Base-by-base conservation (phyloP, 2,797 vertebrate genomes). In the Melanotaenia trifasciata region DNA sequence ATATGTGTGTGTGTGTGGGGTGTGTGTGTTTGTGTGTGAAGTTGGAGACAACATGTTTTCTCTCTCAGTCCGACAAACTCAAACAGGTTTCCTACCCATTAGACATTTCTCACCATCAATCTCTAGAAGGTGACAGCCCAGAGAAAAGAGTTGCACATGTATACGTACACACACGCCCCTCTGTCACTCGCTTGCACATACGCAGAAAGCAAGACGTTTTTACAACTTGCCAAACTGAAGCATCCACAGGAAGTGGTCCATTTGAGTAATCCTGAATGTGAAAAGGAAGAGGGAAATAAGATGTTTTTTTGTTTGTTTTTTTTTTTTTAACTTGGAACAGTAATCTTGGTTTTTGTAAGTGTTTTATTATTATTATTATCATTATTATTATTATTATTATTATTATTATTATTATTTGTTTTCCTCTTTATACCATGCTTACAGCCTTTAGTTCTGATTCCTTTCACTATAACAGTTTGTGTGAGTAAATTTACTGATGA, bases 21-120 rank as follows among this genome's bases (percentile, higher is more conserved):
- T 16, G 43, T 45, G 18, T 20, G 20, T n/a, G 20, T 47, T 20
- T 47, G 8, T 7, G 28, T 20, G n/a, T 62, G 10, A 6, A 12
- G 65, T 60, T 18, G 53, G 33, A 71, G 53, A 56, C 56, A 63
- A 14, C 59, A 30, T 35, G 24, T 72, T 73, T 70, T 90, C 67
- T 71, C 62, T 65, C 58, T 72, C 24, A 69, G 74, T 58, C 68
- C 51, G 80, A 59, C 77, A 72, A 3, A 14, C 53, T 28, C 62
- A 64, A 78, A 84, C 83, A 83, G 79, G 84, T 87, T 90, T 87
- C 76, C 83, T 81, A 66, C 76, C 84, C 56, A 75, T 79, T 60
- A 62, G 87, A 89, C 87, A 93, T 93, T 94, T 94, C 93, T 92
- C 92, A 93, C 93, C 94, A 95, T 95, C 94, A 95, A 95, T 95